Evolutionary conservation across 2,797 vertebrate genomes (phyloP), one percentile per base, ranked within the genome.

Genomic region (Falco naumanni): DNA sequence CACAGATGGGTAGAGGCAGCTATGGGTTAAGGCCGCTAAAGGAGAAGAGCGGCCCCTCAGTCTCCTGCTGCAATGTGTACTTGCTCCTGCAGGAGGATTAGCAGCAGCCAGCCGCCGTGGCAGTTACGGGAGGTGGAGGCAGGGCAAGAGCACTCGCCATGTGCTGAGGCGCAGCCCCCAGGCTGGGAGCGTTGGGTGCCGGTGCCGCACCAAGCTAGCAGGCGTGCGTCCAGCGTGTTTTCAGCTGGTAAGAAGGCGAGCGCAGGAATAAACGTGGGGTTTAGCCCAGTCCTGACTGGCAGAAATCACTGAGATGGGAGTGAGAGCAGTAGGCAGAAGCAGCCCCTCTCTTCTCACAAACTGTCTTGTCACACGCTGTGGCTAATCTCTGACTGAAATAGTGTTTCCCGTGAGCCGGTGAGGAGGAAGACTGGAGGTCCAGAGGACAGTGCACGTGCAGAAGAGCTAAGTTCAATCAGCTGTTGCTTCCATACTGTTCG

Each of bases 81-180:
- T 43, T 33, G 17, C 26, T 80, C 33, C 25, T 37, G 24, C 59
- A 16, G 65, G 25, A 75, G 4, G 20, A 3, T 22, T 11, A 16
- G 29, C 4, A 18, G n/a, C 37, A 12, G 2, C 41, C n/a, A 24
- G 8, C 25, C 21, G 17, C 43, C 1, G 0, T 16, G 71, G 19
- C 51, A 41, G 39, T 12, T 34, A 15, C 1, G 14, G 48, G 37
- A 77, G 48, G 4, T 45, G 61, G 48, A 70, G 22, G 11, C 15
- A 8, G 3, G 43, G 2, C 13, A 37, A 26, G 16, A n/a, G 9
- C 28, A 10, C 14, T 34, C 1, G 3, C 29, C 2, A 1, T 1
- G 0, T 7, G 19, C 48, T 64, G 29, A 18, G 33, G 13, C 48
- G 14, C 0, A 0, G 37, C 53, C 24, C 39, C 47, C 0, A 0